Evolutionary conservation across 2,113 vertebrate species (phyloP), one percentile per base, ranked within the genome.

Genomic region (Saguinus imperator): DNA sequence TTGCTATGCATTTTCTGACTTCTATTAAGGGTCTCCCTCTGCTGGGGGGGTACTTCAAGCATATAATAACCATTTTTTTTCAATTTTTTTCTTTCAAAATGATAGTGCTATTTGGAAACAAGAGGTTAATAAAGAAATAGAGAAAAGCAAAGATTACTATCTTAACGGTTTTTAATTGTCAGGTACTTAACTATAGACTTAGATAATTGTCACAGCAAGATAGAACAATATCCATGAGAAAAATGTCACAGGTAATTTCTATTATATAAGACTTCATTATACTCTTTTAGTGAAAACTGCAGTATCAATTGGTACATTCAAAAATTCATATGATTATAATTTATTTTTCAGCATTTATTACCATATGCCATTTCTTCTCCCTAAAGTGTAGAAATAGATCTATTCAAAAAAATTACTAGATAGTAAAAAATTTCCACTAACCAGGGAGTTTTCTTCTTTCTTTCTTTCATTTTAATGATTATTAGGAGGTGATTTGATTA

Each of bases 151-250:
- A 70, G 91, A 90, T 95, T 94, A 87, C 0, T 8, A 48, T 58
- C 4, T n/a, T 82, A 89, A 68, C 66, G 50, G 13, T 94, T 96
- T 96, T 91, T 66, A 96, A 90, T 94, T 87, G 5, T 90, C 45
- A 90, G 68, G 2, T 76, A 35, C 25, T 87, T 95, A 94, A 86
- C 40, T 75, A 50, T 3, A 93, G 27, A 1, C 68, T 95, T 84
- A 37, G 45, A 50, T 91, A 91, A 91, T 72, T 92, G 27, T 91
- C 45, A 85, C 7, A 66, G 55, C 14, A 96, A 92, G 64, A 88
- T 61, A 29, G 1, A 85, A 16, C 70, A 50, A 48, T 94, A 13
- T 52, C 50, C 48, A 96, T 73, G 9, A 92, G 70, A 95, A 95
- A 95, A 96, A 72, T 13, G 61, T 1, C 16, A 90, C 32, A 94